phyloP scores from a whole-genome alignment of 2,113 vertebrate genomes.

The Procapra przewalskii region DNA sequence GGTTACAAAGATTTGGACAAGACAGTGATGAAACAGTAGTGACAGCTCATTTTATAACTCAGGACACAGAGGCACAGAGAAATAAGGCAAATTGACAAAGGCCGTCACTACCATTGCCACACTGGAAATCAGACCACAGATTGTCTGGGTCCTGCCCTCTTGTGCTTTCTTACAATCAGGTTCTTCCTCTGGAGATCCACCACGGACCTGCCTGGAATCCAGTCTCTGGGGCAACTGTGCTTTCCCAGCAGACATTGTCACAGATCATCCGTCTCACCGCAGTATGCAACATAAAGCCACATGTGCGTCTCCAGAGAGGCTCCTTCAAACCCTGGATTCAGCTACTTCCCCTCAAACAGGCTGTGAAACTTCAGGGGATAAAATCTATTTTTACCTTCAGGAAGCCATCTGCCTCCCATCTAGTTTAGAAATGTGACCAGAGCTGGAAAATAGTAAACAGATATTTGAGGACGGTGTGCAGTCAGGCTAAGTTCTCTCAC shows the following conservation, averaged over 20 bases:
- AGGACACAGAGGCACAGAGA: background rate
- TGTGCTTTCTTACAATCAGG: background rate
- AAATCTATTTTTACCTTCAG: background rate
- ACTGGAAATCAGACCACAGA: background rate
- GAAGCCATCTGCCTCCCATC: background rate
- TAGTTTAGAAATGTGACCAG: constrained; percentile 4
- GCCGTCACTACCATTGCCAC: background rate
- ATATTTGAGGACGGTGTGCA: background rate
- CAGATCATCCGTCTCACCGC: background rate
- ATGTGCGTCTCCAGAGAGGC: background rate
- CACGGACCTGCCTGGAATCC: background rate
- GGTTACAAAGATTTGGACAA: background rate
- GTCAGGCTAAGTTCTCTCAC: background rate
- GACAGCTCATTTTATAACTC: background rate
- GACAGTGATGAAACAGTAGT: background rate
- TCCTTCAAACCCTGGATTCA: background rate
- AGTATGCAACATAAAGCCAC: background rate
- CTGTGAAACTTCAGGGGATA: background rate
- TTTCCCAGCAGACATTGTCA: background rate
- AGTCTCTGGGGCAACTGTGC: background rate
- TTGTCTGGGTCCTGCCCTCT: background rate
- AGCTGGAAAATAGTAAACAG: constrained; percentile 9
- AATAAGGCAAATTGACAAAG: background rate
- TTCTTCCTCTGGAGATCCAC: background rate
- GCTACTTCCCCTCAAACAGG: background rate